Conservation (phyloP, 2,797 vertebrate species). For the Crypturellus tataupa region DNA sequence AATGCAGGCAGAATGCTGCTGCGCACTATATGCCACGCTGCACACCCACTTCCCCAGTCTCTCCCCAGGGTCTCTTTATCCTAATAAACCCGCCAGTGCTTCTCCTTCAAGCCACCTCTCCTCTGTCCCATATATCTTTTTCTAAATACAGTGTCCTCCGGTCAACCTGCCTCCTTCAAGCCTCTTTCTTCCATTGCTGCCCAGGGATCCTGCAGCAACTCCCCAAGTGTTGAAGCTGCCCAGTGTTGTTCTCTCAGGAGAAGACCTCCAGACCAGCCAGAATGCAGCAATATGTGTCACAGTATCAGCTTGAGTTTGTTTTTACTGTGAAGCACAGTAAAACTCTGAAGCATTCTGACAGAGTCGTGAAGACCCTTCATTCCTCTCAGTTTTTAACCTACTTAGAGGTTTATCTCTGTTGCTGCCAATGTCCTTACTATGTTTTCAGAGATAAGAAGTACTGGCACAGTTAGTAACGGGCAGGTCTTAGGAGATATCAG, state of each 20-base stretch:
- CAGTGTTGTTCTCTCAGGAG: neutral
- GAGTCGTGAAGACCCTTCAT: neutral
- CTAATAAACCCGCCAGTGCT: neutral
- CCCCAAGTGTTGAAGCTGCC: neutral
- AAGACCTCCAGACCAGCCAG: neutral
- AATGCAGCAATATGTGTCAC: neutral
- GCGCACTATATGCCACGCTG: neutral
- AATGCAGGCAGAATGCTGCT: neutral
- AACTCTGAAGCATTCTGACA: neutral
- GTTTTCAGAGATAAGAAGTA: neutral
- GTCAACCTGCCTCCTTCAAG: neutral
- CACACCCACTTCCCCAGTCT: neutral
- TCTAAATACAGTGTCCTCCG: neutral
- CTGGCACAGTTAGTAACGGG: neutral
- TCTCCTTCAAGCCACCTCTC: neutral
- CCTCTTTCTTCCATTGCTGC: neutral
- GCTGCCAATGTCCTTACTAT: accelerated
- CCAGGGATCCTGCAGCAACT: neutral
- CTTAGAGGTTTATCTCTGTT: neutral
- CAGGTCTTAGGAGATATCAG: neutral
- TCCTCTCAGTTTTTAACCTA: neutral
- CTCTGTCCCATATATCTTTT: neutral
- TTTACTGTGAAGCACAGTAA: neutral
- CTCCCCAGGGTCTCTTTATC: neutral
- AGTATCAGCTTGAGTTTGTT: neutral